Evolutionary conservation across 2,888 invertebrate genomes (phyloP).

Genomic region (Cephus spinipes): DNA sequence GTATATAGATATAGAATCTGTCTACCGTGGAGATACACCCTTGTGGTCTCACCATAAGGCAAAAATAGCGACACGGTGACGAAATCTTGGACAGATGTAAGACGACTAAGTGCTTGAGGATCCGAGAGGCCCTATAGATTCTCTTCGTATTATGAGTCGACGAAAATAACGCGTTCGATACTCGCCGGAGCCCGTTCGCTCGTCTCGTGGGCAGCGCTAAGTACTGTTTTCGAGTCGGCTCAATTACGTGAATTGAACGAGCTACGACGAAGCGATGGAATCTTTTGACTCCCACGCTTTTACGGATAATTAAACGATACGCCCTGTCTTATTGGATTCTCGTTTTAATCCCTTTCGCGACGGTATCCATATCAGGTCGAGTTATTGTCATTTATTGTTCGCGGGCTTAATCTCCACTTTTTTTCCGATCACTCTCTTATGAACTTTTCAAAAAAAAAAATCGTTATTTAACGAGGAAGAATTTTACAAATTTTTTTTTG

Average conservation of each 20-base stretch:
- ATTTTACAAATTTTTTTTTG: too few relatives aligned
- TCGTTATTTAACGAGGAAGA: too few relatives aligned
- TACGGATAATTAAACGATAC: neutral
- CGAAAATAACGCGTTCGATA: neutral
- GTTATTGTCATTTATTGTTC: too few relatives aligned
- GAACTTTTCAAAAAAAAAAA: too few relatives aligned
- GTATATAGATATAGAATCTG: neutral
- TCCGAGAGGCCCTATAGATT: neutral
- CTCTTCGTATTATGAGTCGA: neutral
- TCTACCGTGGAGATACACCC: neutral
- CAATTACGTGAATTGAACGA: neutral
- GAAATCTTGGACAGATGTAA: neutral
- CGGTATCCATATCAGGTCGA: neutral
- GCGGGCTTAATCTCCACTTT: too few relatives aligned
- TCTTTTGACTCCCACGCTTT: constrained; percentile 1
- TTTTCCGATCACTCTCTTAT: too few relatives aligned
- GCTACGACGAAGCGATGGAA: neutral
- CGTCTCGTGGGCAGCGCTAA: neutral
- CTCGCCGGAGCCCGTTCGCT: neutral
- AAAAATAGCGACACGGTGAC: neutral
- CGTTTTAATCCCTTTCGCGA: neutral
- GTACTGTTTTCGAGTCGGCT: neutral
- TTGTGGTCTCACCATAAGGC: neutral
- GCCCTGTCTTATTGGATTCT: neutral
- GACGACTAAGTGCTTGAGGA: neutral